Percentiles rank a stretch among this genome's conserved stretches.
These are phyloP conservation scores for Orchestes rusci DNA, from an alignment of 2,888 invertebrate genomes.

Conservation along the genomic window DNA sequence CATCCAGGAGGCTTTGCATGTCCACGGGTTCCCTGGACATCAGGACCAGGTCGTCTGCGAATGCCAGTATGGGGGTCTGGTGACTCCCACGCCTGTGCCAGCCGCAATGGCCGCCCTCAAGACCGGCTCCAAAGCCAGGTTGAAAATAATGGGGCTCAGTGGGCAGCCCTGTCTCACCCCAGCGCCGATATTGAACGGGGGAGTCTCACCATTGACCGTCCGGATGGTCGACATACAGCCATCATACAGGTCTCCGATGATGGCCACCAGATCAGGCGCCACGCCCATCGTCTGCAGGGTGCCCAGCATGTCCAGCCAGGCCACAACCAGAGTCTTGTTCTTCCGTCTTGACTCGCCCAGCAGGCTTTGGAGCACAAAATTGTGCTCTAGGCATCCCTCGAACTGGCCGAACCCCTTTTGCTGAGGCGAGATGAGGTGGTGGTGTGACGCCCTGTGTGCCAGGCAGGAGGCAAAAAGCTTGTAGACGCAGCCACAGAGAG, in stretches of 20 bases:
- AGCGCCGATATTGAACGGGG: slow-evolving; percentile 26
- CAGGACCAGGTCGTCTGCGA: no score
- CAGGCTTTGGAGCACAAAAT: slow-evolving; percentile 35
- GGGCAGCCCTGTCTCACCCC: slow-evolving; percentile 38
- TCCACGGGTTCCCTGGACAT: no score
- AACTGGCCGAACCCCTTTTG: slow-evolving; percentile 39
- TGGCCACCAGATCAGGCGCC: background rate
- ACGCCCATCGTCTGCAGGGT: slow-evolving; percentile 7
- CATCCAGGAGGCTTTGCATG: no score
- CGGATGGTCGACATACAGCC: no score
- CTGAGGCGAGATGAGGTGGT: slow-evolving; percentile 1
- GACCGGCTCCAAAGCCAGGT: slow-evolving; percentile 29
- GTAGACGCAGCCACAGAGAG: slow-evolving; percentile 28
- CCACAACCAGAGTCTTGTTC: slow-evolving; percentile 26
- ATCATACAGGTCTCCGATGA: slow-evolving; percentile 24
- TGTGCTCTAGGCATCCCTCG: slow-evolving; percentile 38
- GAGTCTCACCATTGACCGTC: slow-evolving; percentile 7
- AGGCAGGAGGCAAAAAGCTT: slow-evolving; percentile 28
- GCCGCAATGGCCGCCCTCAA: no score
- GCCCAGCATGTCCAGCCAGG: slow-evolving; percentile 36
- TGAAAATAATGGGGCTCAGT: slow-evolving; percentile 35
- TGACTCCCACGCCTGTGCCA: no score
- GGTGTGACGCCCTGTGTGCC: slow-evolving; percentile 15
- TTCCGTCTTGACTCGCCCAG: slow-evolving; percentile 25
- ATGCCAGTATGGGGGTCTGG: no score